These are phyloP conservation scores for Pantherophis alleghaniensis DNA, from an alignment of 2,797 vertebrate genomes.

Conservation along the genomic window DNA sequence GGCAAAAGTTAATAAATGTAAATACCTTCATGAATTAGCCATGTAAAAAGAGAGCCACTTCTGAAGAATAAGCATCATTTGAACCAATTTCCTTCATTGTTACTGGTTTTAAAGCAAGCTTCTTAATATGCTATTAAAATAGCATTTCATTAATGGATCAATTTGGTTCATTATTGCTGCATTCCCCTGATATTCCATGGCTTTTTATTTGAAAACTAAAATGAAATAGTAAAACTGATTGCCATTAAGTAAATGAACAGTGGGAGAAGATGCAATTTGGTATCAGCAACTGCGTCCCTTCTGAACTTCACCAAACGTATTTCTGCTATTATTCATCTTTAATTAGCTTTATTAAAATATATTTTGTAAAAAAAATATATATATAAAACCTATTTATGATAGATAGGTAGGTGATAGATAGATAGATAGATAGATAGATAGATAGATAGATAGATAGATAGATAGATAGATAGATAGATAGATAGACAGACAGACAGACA, in stretches of 20 bases:
- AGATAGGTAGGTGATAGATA: not conserved
- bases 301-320: constrained; percentile 22
- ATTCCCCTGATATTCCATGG: constrained; percentile 10
- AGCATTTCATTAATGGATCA: constrained; percentile 19
- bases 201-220: constrained; percentile 27
- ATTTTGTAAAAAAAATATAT: not conserved
- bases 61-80: constrained; percentile 5
- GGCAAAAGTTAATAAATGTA: constrained; percentile 16
- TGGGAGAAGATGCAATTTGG: constrained; percentile 28
- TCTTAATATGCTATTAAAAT: constrained; percentile 21
- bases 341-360: constrained; percentile 41
- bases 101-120: constrained; percentile 11
- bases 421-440: too few relatives aligned
- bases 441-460: not conserved
- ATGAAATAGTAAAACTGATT: constrained; percentile 21
- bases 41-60: not conserved
- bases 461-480: not conserved
- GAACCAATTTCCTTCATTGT: constrained; percentile 23
- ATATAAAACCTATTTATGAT: not conserved
- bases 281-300: not conserved
- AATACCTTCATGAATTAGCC: constrained; percentile 4
- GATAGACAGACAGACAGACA: not conserved
- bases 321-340: constrained; percentile 27
- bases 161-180: constrained; percentile 14
- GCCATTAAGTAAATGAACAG: constrained; percentile 13